phyloP scores from a whole-genome alignment of 1,140 invertebrate species.

The Drosophila sp. region DNA sequence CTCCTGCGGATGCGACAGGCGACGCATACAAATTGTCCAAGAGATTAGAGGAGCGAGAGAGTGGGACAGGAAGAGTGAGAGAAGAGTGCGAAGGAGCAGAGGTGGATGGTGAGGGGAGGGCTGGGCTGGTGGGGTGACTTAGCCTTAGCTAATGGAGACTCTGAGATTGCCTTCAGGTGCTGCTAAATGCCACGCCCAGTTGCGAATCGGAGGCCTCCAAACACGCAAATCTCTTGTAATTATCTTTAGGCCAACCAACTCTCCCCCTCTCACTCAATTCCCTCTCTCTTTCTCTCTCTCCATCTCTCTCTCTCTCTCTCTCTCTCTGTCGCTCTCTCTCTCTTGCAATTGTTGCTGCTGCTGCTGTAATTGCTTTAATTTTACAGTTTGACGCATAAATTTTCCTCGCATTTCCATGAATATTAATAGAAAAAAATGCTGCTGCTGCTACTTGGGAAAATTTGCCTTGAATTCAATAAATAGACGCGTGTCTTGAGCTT shows the following conservation, averaged over 20 bases:
- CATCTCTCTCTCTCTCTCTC: background rate
- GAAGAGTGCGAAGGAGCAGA: background rate
- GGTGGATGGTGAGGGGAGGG: too few relatives aligned
- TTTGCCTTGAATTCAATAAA: slow-evolving; percentile 22
- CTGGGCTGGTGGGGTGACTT: background rate
- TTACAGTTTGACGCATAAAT: slow-evolving; percentile 66
- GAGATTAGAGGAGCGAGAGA: background rate
- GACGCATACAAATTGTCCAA: slow-evolving; percentile 28
- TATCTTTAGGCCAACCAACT: slow-evolving; percentile 33
- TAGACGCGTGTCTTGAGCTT: slow-evolving; percentile 2
- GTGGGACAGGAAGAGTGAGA: background rate
- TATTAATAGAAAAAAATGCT: slow-evolving; percentile 48
- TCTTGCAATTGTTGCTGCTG: slow-evolving; percentile 1
- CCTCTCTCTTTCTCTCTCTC: background rate
- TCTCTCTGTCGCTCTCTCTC: background rate
- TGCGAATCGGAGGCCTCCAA: slow-evolving; percentile 23
- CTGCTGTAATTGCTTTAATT: slow-evolving; percentile 62
- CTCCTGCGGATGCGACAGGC: slow-evolving; percentile 35
- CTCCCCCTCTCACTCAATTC: background rate
- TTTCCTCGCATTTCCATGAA: slow-evolving; percentile 57
- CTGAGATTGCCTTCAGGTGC: slow-evolving; percentile 23
- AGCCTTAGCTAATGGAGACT: slow-evolving; percentile 1
- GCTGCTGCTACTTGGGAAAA: slow-evolving; percentile 31
- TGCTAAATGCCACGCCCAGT: slow-evolving; percentile 29
- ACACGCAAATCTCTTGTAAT: slow-evolving; percentile 60